phyloP scores from a whole-genome alignment of 2,797 vertebrate genomes.

The Remorina albescens region DNA sequence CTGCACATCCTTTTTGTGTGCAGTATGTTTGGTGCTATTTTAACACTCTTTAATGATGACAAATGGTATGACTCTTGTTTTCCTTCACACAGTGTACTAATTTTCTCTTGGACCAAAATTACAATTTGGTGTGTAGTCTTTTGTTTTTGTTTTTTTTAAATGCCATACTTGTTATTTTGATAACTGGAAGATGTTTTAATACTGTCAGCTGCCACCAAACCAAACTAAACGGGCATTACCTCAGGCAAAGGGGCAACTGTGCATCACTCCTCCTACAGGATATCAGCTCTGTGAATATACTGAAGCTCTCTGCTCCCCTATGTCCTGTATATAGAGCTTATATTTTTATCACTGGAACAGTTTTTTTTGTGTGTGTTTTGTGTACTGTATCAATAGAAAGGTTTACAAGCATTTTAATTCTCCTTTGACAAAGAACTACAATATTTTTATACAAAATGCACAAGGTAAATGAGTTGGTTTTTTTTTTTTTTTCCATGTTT shows the following conservation, averaged over 20 bases:
- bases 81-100: background rate
- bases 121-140: background rate
- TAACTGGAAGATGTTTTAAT: slow-evolving; percentile 50
- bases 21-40: background rate
- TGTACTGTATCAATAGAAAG: slow-evolving; percentile 74
- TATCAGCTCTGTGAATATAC: slow-evolving; percentile 46
- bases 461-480: slow-evolving; percentile 23
- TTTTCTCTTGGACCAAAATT: background rate
- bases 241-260: slow-evolving; percentile 44
- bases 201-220: slow-evolving; percentile 60
- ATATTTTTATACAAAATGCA: slow-evolving; percentile 46
- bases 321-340: slow-evolving; percentile 37
- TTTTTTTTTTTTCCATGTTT: background rate
- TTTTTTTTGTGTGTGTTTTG: slow-evolving; percentile 57
- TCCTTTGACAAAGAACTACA: slow-evolving; percentile 48
- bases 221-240: slow-evolving; percentile 66
- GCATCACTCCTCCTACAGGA: slow-evolving; percentile 22
- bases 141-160: background rate
- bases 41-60: background rate
- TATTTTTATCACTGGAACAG: slow-evolving; percentile 68
- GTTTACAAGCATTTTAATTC: slow-evolving; percentile 75
- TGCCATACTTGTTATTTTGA: background rate
- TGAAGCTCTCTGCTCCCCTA: slow-evolving; percentile 46
- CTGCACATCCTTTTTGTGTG: background rate
- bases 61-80: background rate